A percentile compares a stretch with the other conserved stretches of the same genome.
phyloP scores from a whole-genome alignment of 2,888 invertebrate species.

The Ophraella communa region DNA sequence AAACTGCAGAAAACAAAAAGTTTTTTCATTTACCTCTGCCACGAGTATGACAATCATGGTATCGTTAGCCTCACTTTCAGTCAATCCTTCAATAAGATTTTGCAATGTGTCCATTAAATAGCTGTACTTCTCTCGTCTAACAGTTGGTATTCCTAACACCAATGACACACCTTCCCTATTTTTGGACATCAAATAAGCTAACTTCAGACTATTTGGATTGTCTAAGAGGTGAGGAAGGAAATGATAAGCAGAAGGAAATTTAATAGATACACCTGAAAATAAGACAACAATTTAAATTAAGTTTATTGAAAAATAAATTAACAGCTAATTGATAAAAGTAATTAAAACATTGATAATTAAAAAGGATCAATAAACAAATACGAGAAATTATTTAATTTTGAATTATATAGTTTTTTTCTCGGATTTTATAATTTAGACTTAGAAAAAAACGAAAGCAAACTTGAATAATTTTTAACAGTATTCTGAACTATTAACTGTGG shows the following conservation, averaged over 20 bases:
- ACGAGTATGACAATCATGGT: conserved; percentile 85
- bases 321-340: too few species aligned
- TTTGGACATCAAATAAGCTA: conserved; percentile 78
- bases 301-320: background rate
- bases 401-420: too few species aligned
- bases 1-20: too few species aligned
- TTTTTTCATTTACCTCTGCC: conserved; percentile 78
- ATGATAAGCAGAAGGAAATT: conserved; percentile 81
- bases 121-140: conserved; percentile 84
- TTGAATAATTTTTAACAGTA: too few species aligned
- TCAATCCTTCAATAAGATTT: conserved; percentile 83
- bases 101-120: conserved; percentile 86
- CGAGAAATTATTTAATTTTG: too few species aligned
- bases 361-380: too few species aligned
- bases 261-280: conserved; percentile 14
- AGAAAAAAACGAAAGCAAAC: too few species aligned
- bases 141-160: conserved; percentile 89
- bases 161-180: conserved; percentile 78
- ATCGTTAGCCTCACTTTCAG: conserved; percentile 73
- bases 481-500: too few species aligned
- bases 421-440: too few species aligned
- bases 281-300: background rate
- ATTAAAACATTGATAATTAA: too few species aligned
- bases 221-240: conserved; percentile 87
- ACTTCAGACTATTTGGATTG: conserved; percentile 76